Conservation (phyloP, 2,113 vertebrate species). For the Scortum barcoo region DNA sequence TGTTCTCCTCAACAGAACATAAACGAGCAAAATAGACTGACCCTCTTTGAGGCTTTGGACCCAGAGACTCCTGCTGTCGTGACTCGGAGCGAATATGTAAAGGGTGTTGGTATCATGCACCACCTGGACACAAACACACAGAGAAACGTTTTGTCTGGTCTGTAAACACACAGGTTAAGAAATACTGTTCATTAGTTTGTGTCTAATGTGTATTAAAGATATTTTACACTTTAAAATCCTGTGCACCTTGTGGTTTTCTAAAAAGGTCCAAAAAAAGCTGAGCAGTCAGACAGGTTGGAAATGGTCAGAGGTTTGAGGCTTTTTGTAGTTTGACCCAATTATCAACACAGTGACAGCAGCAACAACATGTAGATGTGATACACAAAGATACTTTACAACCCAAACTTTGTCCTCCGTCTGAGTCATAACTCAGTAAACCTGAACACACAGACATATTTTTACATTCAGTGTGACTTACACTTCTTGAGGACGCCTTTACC, state of each 20-base stretch:
- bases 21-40: constrained; percentile 63
- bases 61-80: constrained; percentile 89
- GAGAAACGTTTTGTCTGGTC: too few species aligned
- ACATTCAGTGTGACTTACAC: too few species aligned
- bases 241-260: background rate
- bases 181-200: background rate
- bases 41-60: constrained; percentile 94
- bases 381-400: too few species aligned
- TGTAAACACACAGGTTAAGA: background rate
- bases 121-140: constrained; percentile 81
- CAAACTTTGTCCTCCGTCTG: too few species aligned
- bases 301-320: too few species aligned
- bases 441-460: too few species aligned
- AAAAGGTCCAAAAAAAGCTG: background rate
- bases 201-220: too few species aligned
- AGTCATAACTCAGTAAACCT: too few species aligned
- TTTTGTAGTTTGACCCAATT: too few species aligned
- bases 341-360: too few species aligned
- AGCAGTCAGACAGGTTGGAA: background rate
- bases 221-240: background rate
- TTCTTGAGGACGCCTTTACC: too few species aligned
- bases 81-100: constrained; percentile 93
- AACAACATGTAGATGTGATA: too few species aligned
- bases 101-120: constrained; percentile 91
- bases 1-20: background rate